A percentile compares a stretch with the other conserved stretches of the same genome.
phyloP scores from a whole-genome alignment of 2,797 vertebrate species.

The Peromyscus eremicus region DNA sequence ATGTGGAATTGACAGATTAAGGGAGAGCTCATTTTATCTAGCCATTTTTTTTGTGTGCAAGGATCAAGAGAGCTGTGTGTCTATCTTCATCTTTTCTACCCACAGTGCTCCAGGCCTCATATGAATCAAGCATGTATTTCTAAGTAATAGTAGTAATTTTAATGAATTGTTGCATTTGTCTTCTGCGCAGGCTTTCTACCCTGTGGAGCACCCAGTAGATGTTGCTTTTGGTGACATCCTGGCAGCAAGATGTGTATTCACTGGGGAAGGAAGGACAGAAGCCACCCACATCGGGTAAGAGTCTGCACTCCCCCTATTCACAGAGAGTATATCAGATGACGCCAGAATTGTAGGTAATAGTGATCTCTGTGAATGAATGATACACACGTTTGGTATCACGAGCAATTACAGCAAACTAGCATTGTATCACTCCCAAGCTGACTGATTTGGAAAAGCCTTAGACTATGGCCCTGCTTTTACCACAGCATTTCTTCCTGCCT shows the following conservation, averaged over 20 bases:
- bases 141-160: conserved; percentile 4
- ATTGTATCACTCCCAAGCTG: conserved; percentile 8
- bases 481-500: background rate
- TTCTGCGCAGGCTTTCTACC: conserved; percentile 95
- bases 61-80: background rate
- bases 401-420: background rate
- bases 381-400: background rate
- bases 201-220: conserved; percentile 90
- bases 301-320: background rate
- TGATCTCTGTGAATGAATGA: background rate
- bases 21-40: background rate
- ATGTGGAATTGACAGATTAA: background rate
- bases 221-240: conserved; percentile 93
- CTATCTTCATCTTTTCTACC: background rate
- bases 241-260: conserved; percentile 96
- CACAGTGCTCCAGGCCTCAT: background rate
- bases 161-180: background rate
- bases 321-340: background rate
- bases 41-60: background rate
- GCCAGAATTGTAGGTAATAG: background rate
- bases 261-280: conserved; percentile 94
- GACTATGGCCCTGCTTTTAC: background rate
- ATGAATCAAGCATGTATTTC: background rate
- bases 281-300: conserved; percentile 95
- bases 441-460: background rate